Percentiles rank a stretch among this genome's conserved stretches.
These are phyloP conservation scores for Eidolon helvum DNA, from an alignment of 2,113 vertebrate genomes.

Conservation along the genomic window DNA sequence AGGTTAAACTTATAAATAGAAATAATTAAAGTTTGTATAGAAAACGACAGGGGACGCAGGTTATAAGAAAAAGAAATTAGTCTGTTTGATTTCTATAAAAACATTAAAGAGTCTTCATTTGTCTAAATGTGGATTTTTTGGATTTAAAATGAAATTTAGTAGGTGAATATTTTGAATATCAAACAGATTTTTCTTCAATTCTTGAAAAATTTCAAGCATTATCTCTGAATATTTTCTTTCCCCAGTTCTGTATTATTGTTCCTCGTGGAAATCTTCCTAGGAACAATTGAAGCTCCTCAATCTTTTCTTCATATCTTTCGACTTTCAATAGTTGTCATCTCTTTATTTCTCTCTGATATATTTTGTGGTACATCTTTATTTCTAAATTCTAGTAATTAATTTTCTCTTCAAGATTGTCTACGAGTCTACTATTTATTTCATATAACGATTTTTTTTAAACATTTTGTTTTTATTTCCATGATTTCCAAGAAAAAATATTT, in stretches of 20 bases:
- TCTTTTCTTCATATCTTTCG: not conserved
- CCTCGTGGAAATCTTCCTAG: not conserved
- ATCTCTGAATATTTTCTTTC: not conserved
- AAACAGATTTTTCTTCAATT: not conserved
- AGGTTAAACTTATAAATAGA: not conserved
- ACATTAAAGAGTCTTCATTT: not conserved
- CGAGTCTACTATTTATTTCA: not conserved
- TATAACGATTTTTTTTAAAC: not conserved
- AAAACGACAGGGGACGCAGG: not conserved
- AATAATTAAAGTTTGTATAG: not conserved
- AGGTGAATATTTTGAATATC: not conserved
- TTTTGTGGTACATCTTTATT: not conserved
- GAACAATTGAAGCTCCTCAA: not conserved
- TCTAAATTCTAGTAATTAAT: not conserved
- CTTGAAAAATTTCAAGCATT: not conserved
- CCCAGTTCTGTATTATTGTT: not conserved
- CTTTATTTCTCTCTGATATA: not conserved
- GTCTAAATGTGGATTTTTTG: not conserved
- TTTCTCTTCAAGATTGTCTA: not conserved
- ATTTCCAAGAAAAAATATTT: not conserved
- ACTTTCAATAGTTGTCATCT: not conserved
- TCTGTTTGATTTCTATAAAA: not conserved
- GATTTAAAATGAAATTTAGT: not conserved
- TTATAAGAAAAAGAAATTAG: not conserved
- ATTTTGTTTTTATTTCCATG: not conserved